A percentile compares a stretch with the other conserved stretches of the same genome.
Evolutionary conservation across 2,113 vertebrate genomes (phyloP).

Genomic region (Leiothrix lutea): DNA sequence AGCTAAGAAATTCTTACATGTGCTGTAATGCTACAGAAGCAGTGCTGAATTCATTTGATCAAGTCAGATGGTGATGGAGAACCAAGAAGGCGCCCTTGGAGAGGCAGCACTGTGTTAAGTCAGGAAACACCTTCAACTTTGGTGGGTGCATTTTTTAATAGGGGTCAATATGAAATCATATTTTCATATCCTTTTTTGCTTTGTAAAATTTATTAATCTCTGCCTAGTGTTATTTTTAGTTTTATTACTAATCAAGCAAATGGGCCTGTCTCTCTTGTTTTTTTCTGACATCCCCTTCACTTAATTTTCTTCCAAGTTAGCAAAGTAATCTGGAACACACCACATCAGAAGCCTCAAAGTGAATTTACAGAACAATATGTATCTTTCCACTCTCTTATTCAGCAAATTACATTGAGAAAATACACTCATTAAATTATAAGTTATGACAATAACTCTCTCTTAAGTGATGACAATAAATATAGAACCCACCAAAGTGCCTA

Average conservation of each 20-base stretch:
- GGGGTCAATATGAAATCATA: background rate
- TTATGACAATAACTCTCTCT: background rate
- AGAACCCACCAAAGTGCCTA: background rate
- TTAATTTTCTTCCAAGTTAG: background rate
- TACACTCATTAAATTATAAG: background rate
- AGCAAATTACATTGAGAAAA: background rate
- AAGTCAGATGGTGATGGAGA: background rate
- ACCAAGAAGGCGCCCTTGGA: background rate
- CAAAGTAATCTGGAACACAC: background rate
- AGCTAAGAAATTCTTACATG: background rate
- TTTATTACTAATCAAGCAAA: background rate
- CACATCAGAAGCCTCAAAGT: background rate
- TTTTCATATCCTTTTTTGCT: background rate
- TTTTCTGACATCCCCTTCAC: background rate
- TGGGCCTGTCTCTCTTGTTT: accelerated
- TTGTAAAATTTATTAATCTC: background rate
- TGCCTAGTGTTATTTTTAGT: background rate
- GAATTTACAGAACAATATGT: background rate
- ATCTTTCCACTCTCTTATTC: background rate
- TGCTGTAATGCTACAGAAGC: background rate
- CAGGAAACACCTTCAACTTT: background rate
- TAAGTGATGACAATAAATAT: background rate
- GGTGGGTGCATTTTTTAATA: background rate
- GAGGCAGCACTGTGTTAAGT: background rate
- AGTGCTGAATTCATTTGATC: background rate